phyloP scores from a whole-genome alignment of 1,140 invertebrate species.

The Apolygus lucorum region DNA sequence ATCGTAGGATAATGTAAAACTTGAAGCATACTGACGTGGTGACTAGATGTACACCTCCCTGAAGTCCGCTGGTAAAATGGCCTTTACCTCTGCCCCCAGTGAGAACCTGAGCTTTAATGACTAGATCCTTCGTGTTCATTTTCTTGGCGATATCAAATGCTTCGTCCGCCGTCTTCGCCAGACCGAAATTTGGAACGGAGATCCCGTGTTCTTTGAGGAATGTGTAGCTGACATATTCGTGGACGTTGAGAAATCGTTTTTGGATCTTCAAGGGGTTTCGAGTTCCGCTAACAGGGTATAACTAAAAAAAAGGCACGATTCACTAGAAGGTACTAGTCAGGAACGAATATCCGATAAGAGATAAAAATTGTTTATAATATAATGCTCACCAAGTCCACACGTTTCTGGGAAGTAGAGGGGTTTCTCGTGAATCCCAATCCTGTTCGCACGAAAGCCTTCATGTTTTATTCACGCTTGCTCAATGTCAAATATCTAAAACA shows the following conservation, averaged over 20 bases:
- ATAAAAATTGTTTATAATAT: background rate
- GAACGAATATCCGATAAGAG: background rate
- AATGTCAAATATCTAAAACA: background rate
- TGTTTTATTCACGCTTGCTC: background rate
- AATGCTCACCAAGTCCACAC: background rate
- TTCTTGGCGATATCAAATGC: conserved; percentile 68
- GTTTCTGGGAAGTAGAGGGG: background rate
- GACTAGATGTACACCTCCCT: conserved; percentile 14
- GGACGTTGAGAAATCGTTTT: conserved; percentile 74
- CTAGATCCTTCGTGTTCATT: conserved; percentile 74
- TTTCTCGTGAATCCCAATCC: background rate
- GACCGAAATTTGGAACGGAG: conserved; percentile 85
- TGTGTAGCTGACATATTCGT: conserved; percentile 88
- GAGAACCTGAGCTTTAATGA: conserved; percentile 95
- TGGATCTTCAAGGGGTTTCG: background rate
- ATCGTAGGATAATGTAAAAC: too few species aligned
- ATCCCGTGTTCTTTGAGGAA: conserved; percentile 75
- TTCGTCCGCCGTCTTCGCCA: conserved; percentile 76
- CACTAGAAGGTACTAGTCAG: background rate
- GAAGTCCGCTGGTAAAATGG: conserved; percentile 65
- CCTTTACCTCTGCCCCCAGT: conserved; percentile 92
- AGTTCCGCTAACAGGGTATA: background rate
- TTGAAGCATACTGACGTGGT: background rate
- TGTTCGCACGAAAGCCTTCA: background rate
- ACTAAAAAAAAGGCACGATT: background rate